Evolutionary conservation across 2,888 invertebrate genomes (phyloP), one percentile per base, ranked within the genome.

Genomic region (Coelinius sp.): DNA sequence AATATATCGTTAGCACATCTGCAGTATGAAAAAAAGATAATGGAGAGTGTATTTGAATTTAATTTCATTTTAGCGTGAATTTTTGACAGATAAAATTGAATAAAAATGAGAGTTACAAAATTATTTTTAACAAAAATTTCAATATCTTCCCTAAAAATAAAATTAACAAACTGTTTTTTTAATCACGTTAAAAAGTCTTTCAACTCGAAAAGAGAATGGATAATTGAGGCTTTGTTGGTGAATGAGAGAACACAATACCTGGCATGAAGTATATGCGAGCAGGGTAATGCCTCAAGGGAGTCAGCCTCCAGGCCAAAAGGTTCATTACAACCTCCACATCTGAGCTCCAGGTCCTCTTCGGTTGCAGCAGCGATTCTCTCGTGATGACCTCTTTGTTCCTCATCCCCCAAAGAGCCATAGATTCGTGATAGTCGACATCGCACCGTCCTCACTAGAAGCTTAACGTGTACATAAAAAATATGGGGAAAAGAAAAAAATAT

Each of bases 211-310:
- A 35, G 12, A 31, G 8, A 35, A 27, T 27, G n/a, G 59, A 35
- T 8, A 12, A 35, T 31, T 14, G 31, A 10, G 20, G 6, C n/a
- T 59, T 31, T 31, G 31, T 31, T 20, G 14, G 20, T n/a, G 35
- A 17, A 12, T n/a, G 20, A 38, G 12, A 38, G 72, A 44, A 35
- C 12, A 17, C 35, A 72, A 77, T 86, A 94, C 95, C 94, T 93
- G 52, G 94, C 93, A 83, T 96, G 96, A 62, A 96, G 91, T 78
- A 96, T 95, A 85, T 96, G 96, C 2, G 95, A 93, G 88, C 96
- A 97, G 1, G 95, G 95, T 77, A 96, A 88, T 14, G 94, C 94
- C 79, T 96, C 95, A 52, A 96, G 89, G 14, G 92, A 92, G 80
- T 93, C 93, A 0, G 93, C 92, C 78, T 93, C 92, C 71, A 92